Conservation (phyloP, 2,888 invertebrate genomes). For the Latrodectus elegans region DNA sequence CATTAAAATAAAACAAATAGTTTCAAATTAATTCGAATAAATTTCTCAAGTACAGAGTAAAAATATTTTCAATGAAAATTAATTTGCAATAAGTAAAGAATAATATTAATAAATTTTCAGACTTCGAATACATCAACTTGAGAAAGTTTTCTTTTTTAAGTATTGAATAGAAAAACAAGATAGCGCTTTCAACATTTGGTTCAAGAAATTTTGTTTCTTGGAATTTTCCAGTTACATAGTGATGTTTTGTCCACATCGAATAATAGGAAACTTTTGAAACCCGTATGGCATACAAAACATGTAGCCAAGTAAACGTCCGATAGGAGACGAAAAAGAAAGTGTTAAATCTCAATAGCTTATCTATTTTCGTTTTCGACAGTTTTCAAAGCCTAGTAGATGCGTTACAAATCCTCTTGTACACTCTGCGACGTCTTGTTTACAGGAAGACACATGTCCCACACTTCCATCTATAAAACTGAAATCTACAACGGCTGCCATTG, state of each 20-base stretch:
- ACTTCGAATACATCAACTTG: too few species aligned
- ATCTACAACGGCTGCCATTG: conserved; percentile 1
- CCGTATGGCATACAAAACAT: not conserved
- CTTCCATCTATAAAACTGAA: not conserved
- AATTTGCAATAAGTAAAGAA: too few species aligned
- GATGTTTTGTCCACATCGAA: not conserved
- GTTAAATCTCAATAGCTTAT: conserved; percentile 7
- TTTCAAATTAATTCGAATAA: too few species aligned
- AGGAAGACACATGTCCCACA: not conserved
- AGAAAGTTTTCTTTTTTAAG: too few species aligned
- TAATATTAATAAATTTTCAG: too few species aligned
- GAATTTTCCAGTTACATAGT: too few species aligned
- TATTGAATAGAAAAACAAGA: too few species aligned
- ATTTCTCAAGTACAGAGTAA: too few species aligned
- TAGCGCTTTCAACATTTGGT: too few species aligned
- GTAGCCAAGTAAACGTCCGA: not conserved
- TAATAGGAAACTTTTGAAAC: not conserved
- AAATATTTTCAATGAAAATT: too few species aligned
- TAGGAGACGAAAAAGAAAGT: not conserved
- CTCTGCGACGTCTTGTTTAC: conserved; percentile 4
- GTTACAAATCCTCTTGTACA: not conserved
- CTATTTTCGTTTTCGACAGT: not conserved
- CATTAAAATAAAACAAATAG: too few species aligned
- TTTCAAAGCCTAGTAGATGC: not conserved
- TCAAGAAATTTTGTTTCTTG: too few species aligned